Conservation (phyloP, 2,888 invertebrate genomes). For the Parnassius apollo region DNA sequence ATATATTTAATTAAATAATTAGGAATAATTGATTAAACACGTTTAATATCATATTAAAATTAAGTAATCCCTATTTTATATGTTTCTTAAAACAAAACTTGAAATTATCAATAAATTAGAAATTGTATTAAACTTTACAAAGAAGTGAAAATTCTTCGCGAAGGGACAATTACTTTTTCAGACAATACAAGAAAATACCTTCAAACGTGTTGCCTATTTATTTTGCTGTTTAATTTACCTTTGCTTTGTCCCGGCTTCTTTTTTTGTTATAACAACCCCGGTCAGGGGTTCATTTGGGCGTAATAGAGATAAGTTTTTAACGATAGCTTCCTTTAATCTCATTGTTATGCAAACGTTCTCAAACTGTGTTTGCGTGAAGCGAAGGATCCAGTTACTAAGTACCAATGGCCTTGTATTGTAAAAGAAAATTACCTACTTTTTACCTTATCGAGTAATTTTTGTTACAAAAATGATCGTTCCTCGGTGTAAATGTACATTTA, state of each 20-base stretch:
- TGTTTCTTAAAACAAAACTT: background rate
- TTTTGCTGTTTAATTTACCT: constrained; percentile 61
- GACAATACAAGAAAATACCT: constrained; percentile 46
- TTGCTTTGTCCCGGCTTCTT: constrained; percentile 46
- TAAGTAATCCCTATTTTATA: background rate
- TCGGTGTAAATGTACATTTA: background rate
- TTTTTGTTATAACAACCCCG: constrained; percentile 52
- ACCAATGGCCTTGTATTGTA: constrained; percentile 19
- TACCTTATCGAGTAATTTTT: constrained; percentile 8
- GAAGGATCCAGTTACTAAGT: background rate
- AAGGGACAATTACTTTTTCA: constrained; percentile 38
- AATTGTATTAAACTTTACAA: constrained; percentile 13
- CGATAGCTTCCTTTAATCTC: constrained; percentile 54
- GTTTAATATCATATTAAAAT: too few species aligned
- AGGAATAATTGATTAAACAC: too few species aligned
- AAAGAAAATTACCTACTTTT: constrained; percentile 2
- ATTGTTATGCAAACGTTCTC: constrained; percentile 51
- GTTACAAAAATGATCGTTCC: background rate
- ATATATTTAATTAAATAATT: too few species aligned
- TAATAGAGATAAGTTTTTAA: constrained; percentile 55
- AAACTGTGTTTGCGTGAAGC: constrained; percentile 34
- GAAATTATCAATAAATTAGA: constrained; percentile 10
- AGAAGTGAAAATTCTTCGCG: constrained; percentile 36
- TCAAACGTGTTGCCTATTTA: constrained; percentile 53
- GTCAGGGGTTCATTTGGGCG: constrained; percentile 40